Base-by-base conservation (phyloP, 1,140 invertebrate species). In the Papilio aristodemus region DNA sequence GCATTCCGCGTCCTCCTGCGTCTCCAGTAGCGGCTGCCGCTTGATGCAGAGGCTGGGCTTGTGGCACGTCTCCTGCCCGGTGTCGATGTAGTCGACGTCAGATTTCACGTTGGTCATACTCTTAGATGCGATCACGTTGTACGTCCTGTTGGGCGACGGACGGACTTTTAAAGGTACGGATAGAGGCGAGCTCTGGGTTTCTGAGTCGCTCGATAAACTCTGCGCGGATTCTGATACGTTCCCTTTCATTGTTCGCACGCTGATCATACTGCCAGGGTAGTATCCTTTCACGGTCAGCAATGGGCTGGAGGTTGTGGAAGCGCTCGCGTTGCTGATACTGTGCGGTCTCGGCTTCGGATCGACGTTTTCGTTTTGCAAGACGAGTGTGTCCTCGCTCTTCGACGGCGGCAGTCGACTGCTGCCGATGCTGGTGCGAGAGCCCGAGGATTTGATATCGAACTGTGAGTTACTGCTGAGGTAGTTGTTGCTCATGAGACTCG, bases 361-460 rank as follows among this genome's bases (percentile, higher is more conserved):
- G 25, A 87, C 74, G 71, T 85, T 79, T 74, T 94, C 93, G 78
- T 94, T 92, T 71, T 93, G 92, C 0, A 93, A 81, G 2, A 95
- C 93, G 17, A 96, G 78, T 0, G 94, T 95, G 75, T 97, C 96
- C 81, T 96, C 96, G 69, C 95, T 96, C 36, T 94, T 93, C 0
- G 95, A 96, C 0, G 95, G 95, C 0, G 95, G 94, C 39, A 96
- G 83, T 27, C 94, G 88, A 78, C 77, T 83, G 62, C 77, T 86
- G 8, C 71, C 74, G 36, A 83, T 77, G 60, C 84, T 89, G 0
- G 70, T 71, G 19, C 86, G 85, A 60, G 89, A 87, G 50, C 79
- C 81, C 6, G 80, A 76, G 0, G 87, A 89, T 74, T 85, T 88
- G n/a, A 87, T 83, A 58, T 90, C 87, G 39, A 91, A 91, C 39